Evolutionary conservation across 2,797 vertebrate species (phyloP).

Genomic region (Halcyon badia): DNA sequence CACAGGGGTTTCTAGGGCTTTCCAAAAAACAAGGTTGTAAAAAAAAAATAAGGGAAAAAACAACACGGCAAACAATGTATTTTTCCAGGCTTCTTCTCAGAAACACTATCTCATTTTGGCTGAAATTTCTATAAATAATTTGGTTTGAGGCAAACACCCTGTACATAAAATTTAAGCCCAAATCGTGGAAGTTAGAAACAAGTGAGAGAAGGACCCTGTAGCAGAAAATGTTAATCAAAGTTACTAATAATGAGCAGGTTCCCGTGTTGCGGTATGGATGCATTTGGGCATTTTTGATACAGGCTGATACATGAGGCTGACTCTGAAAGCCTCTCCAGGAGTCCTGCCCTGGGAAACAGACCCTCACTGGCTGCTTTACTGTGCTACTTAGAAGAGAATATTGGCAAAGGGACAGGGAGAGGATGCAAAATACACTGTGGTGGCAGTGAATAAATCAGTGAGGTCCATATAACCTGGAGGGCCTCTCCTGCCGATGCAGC

Average conservation of each 20-base stretch:
- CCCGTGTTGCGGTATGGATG: neutral
- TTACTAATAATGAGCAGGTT: neutral
- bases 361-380: neutral
- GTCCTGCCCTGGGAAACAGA: neutral
- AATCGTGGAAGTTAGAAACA: neutral
- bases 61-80: conserved; percentile 40
- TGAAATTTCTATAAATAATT: neutral
- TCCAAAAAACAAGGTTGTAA: conserved; percentile 53
- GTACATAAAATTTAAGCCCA: neutral
- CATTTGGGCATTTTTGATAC: neutral
- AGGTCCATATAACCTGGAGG: neutral
- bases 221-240: neutral
- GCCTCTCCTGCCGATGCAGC: neutral
- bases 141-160: neutral
- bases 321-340: neutral
- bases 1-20: conserved; percentile 41
- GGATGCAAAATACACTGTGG: neutral
- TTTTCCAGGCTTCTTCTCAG: conserved; percentile 62
- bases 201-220: neutral
- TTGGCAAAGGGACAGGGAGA: neutral
- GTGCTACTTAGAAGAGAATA: conserved; percentile 14
- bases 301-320: neutral
- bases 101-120: conserved; percentile 46
- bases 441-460: neutral
- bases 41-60: neutral